Base-by-base conservation (phyloP, 2,888 invertebrate species). In the Drosophila melanosoma region DNA sequence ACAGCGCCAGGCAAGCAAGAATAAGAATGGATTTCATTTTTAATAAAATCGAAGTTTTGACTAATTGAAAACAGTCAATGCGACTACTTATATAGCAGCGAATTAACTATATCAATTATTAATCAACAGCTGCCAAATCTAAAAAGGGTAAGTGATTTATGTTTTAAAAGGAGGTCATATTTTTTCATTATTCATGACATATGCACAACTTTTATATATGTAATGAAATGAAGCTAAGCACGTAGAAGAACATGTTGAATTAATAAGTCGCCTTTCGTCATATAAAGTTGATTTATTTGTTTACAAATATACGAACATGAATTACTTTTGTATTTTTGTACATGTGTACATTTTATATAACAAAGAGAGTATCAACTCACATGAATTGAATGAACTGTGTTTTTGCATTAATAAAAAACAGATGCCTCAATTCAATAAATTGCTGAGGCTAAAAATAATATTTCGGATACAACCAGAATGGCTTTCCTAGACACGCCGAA, bases 1-100 rank as follows among this genome's bases (percentile, higher is more conserved):
- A 72, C 11, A 81, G 52, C 15, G 57, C 52, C 12, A 78, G 51
- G 20, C 62, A 59, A n/a, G 48, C 52, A 42, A 72, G 52, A 38
- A 81, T n/a, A 4, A 62, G 12, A 23, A 65, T 36, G 8, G 76
- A 65, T 40, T 81, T 78, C 76, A 78, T 80, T 35, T 57, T 40
- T 10, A 45, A 11, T 3, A 6, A n/a, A 11, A n/a, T 11, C 17
- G 17, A 1, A 11, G 10, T 11, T 29, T 35, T 10, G 64, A 76
- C 54, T 76, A 53, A 56, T 53, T 67, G 12, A n/a, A 5, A 26
- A 7, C 26, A 11, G 5, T 10, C 29, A 53, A 38, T 6, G 2
- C 26, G 3, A 10, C 10, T 4, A 12, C 33, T 67, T 67, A 49
- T 56, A 67, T 67, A 62, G 54, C 15, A 62, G 26, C 0, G 7